Base-by-base conservation (phyloP, 2,797 vertebrate genomes). In the Pygocentrus nattereri region DNA sequence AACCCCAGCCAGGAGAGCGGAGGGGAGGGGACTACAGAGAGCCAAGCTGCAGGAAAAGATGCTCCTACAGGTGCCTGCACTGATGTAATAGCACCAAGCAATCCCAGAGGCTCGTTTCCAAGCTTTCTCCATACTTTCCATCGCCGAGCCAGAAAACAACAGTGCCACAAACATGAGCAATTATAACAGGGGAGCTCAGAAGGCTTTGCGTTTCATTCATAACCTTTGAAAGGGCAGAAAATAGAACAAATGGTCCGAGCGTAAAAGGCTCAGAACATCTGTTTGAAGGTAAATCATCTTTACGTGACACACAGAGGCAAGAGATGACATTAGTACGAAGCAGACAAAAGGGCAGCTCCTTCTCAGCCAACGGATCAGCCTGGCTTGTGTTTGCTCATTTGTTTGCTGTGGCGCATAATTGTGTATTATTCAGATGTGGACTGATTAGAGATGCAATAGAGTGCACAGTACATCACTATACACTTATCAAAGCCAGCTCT, bases 221-320 rank as follows among this genome's bases (percentile, higher is more conserved):
- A 91, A 91, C 90, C 88, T 92, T 92, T 92, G 84, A 90, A 92
- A 88, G 84, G 75, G 87, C 65, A 89, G 89, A 89, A 92, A 91
- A 92, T 84, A 90, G 89, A 92, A 89, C 88, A 83, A 93, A 89
- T 83, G 80, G 65, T 85, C 85, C 65, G 79, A 82, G 85, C 81
- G 68, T 25, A 49, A 70, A 90, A 88, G 90, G 89, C 89, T 90
- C 85, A 79, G 79, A 93, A 93, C 92, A 93, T 94, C 92, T 91
- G 92, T 92, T 86, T 89, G 80, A 74, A 88, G 85, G 90, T 93
- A 94, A 94, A 94, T 94, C 91, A 93, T 91, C 88, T 88, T 88
- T 87, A 91, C 80, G 86, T 90, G 90, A 93, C 91, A 92, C 85
- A 88, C 88, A 86, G 87, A 82, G 81, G 68, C 85, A 25, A 74